These are phyloP conservation scores for Melanotaenia boesemani DNA, from an alignment of 2,797 vertebrate genomes.

Conservation along the genomic window DNA sequence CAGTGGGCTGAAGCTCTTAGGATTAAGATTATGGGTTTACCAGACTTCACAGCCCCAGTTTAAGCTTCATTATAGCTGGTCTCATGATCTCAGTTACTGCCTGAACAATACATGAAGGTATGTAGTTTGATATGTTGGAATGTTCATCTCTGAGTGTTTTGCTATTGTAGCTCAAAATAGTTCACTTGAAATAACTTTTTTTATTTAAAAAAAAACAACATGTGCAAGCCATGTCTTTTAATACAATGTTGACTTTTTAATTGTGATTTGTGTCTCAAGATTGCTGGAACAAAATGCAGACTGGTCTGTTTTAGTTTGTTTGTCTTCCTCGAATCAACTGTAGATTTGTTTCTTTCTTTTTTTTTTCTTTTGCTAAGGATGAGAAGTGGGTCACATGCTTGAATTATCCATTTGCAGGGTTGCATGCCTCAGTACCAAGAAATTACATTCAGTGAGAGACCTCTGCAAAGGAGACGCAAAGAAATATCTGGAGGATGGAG, in stretches of 20 bases:
- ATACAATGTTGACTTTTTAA: constrained; percentile 9
- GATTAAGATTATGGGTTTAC: constrained; percentile 24
- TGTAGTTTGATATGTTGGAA: constrained; percentile 30
- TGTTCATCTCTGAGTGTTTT: constrained; percentile 30
- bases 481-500: constrained; percentile 70
- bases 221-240: background rate
- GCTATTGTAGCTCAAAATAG: constrained; percentile 25
- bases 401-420: constrained; percentile 81
- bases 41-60: constrained; percentile 14
- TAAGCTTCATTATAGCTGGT: constrained; percentile 32
- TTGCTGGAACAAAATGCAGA: constrained; percentile 22
- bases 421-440: constrained; percentile 77
- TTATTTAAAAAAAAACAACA: constrained; percentile 17
- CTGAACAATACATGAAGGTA: constrained; percentile 12
- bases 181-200: constrained; percentile 10
- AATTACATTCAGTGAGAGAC: constrained; percentile 72
- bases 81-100: constrained; percentile 40
- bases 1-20: constrained; percentile 9
- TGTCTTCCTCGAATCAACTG: constrained; percentile 20
- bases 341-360: constrained; percentile 54
- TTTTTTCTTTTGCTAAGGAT: constrained; percentile 53
- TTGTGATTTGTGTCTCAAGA: constrained; percentile 27
- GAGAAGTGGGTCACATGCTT: constrained; percentile 82
- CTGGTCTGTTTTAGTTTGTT: constrained; percentile 25
- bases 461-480: constrained; percentile 63